Evolutionary conservation across 2,113 vertebrate genomes (phyloP), one percentile per base, ranked within the genome.

Genomic region (Collichthys lucidus): DNA sequence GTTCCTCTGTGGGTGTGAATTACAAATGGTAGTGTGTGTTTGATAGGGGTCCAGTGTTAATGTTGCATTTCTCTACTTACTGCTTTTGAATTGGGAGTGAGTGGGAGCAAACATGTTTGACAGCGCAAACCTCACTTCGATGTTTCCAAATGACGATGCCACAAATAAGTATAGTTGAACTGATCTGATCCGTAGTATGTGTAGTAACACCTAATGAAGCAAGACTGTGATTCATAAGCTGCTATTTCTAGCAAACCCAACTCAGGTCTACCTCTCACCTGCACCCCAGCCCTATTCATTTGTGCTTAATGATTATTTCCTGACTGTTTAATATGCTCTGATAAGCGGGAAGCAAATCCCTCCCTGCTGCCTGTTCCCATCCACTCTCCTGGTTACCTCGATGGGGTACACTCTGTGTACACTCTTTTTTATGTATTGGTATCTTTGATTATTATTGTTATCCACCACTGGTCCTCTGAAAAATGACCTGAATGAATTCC

Each of bases 401-500:
- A 11, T 75, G 50, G 40, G 2, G 8, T 35, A 35, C 1, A 19
- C 35, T 46, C 24, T 57, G 3, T 35, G 6, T 35, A 7, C 11
- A 14, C 11, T 9, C 8, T n/a, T 71, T n/a, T 63, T 56, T 52
- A 40, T 44, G 29, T 22, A 49, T 19, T 16, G 20, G 11, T 46
- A 22, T 15, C 26, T 31, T 50, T 74, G 46, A 53, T 67, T 67
- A 40, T 31, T 22, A 6, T 10, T 53, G 1, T 22, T 40, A 24
- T 79, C 26, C 15, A 24, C 46, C 26, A 44, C 1, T 1, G 16
- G 31, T 62, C 29, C 42, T 44, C 6, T 46, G 15, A 67, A 62
- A 29, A 76, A 55, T 24, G 40, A 61, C 44, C 64, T 75, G 70
- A 66, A 56, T 79, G 7, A 79, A 62, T 57, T 71, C 40, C 46